These are phyloP conservation scores for Myanophis thanlyinensis DNA, from an alignment of 2,113 vertebrate genomes.

Conservation along the genomic window DNA sequence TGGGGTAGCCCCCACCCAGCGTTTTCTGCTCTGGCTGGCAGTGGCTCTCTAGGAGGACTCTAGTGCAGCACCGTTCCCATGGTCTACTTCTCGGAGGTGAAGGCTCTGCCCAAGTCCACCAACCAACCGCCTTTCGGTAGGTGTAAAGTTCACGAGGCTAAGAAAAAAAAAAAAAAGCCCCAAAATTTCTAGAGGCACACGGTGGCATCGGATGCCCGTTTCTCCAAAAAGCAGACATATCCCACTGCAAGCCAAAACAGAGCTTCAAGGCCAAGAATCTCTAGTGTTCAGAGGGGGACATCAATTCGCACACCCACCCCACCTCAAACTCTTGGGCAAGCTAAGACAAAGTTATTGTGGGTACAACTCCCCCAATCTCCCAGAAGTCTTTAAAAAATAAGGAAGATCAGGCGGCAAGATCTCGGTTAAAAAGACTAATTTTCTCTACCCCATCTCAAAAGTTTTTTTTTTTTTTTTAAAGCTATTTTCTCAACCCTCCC, in stretches of 20 bases:
- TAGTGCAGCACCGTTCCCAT: neutral
- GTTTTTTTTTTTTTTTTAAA: no score
- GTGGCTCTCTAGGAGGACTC: neutral
- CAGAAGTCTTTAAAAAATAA: neutral
- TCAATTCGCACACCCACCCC: neutral
- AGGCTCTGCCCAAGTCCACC: neutral
- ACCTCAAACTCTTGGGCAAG: neutral
- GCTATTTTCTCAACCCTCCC: neutral
- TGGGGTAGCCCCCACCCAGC: neutral
- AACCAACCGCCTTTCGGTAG: neutral
- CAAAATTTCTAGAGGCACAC: neutral
- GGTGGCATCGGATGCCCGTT: neutral
- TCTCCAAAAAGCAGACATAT: neutral
- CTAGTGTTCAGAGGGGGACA: neutral
- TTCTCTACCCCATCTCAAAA: neutral
- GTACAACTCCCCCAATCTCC: neutral
- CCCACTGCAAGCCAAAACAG: neutral
- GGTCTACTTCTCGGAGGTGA: neutral
- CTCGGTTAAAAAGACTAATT: neutral
- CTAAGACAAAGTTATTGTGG: neutral
- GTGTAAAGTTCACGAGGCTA: neutral
- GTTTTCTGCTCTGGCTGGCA: neutral
- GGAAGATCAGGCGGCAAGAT: neutral
- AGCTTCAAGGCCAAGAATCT: neutral
- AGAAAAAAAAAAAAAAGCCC: no score